Evolutionary conservation across 1,140 invertebrate species (phyloP).

Genomic region (Drosophila eugracilis): DNA sequence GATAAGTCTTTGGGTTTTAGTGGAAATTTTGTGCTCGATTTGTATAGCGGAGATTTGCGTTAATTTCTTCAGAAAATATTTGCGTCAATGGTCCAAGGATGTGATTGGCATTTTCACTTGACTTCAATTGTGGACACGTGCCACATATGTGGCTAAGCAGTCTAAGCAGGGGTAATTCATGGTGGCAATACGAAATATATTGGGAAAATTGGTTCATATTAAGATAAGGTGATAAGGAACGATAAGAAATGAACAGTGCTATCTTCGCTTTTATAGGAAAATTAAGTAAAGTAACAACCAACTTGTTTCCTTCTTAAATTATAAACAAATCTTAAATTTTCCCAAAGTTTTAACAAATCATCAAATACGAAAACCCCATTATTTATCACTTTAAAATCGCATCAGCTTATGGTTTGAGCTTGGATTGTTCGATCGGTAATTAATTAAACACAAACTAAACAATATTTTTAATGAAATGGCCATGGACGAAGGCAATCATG

Average conservation of each 20-base stretch:
- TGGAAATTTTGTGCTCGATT: conserved; percentile 74
- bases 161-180: conserved; percentile 9
- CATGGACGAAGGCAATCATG: conserved; percentile 79
- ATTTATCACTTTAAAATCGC: conserved; percentile 17
- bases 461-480: conserved; percentile 82
- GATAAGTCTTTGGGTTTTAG: conserved; percentile 66
- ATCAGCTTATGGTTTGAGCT: conserved; percentile 50
- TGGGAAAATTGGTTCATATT: background rate
- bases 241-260: background rate
- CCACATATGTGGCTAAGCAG: conserved; percentile 49
- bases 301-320: no score
- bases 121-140: conserved; percentile 68
- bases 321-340: background rate
- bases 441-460: conserved; percentile 82
- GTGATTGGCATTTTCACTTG: conserved; percentile 65
- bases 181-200: conserved; percentile 6
- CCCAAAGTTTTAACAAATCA: background rate
- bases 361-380: background rate
- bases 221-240: background rate
- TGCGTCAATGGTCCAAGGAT: conserved; percentile 22
- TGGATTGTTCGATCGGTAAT: conserved; percentile 60
- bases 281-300: no score
- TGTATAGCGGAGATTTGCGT: conserved; percentile 73
- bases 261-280: no score
- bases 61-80: conserved; percentile 70